Evolutionary conservation across 1,140 invertebrate species (phyloP).

Genomic region (Drosophila elegans): DNA sequence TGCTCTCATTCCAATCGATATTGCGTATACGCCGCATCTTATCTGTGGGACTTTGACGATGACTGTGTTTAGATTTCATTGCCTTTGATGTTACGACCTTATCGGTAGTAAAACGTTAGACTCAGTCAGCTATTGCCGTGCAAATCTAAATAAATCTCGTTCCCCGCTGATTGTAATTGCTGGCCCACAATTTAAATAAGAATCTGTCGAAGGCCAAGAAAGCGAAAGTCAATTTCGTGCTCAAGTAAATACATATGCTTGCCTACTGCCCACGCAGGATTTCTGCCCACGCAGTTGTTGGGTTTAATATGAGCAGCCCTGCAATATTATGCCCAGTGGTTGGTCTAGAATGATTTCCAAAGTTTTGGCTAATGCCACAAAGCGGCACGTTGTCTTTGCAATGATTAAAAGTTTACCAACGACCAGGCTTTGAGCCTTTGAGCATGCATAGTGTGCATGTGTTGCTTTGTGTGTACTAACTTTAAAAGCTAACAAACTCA

Average conservation of each 20-base stretch:
- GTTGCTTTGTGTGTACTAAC: slow-evolving; percentile 57
- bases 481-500: slow-evolving; percentile 74
- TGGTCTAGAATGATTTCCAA: slow-evolving; percentile 29
- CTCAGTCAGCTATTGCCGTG: slow-evolving; percentile 41
- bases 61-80: slow-evolving; percentile 66
- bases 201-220: background rate
- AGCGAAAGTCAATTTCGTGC: slow-evolving; percentile 63
- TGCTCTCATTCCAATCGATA: slow-evolving; percentile 65
- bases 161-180: slow-evolving; percentile 51
- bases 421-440: slow-evolving; percentile 35
- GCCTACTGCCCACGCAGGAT: slow-evolving; percentile 13
- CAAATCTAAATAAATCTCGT: slow-evolving; percentile 44
- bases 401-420: slow-evolving; percentile 56
- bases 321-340: slow-evolving; percentile 53
- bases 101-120: slow-evolving; percentile 76
- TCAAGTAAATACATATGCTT: slow-evolving; percentile 66
- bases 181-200: slow-evolving; percentile 41
- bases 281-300: slow-evolving; percentile 15
- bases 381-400: slow-evolving; percentile 51
- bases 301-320: slow-evolving; percentile 15
- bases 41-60: slow-evolving; percentile 50
- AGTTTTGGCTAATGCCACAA: slow-evolving; percentile 47
- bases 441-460: slow-evolving; percentile 24
- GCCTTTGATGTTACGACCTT: slow-evolving; percentile 73
- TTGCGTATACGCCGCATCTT: slow-evolving; percentile 67